Conservation (phyloP, 2,797 vertebrate genomes). For the Alosa sapidissima region DNA sequence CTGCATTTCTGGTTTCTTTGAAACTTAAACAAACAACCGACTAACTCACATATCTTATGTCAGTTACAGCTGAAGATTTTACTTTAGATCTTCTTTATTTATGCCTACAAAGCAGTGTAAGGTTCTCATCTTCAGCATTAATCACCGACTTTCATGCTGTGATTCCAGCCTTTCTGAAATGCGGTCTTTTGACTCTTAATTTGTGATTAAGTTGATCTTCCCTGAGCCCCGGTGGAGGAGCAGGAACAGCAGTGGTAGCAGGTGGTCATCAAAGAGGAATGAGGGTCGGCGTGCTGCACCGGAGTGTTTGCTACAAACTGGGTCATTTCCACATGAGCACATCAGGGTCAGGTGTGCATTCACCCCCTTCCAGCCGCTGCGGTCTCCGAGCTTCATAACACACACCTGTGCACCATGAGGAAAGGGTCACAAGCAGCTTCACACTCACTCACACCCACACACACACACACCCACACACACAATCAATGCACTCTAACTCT, state of each 20-base stretch:
- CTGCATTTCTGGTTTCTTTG: conserved; percentile 30
- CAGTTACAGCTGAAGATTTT: background rate
- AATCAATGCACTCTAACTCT: background rate
- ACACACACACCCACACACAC: background rate
- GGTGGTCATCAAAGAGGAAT: background rate
- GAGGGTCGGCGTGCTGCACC: background rate
- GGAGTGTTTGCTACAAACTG: background rate
- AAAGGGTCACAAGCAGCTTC: conserved; percentile 6
- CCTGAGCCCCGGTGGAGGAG: background rate
- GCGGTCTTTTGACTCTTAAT: background rate
- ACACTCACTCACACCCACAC: background rate
- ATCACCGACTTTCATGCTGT: background rate
- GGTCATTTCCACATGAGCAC: conserved; percentile 22
- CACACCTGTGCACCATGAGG: conserved; percentile 15
- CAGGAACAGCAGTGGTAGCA: background rate
- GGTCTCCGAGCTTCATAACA: background rate
- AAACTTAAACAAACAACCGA: conserved; percentile 14
- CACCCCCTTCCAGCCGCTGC: background rate
- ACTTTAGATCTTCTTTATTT: background rate
- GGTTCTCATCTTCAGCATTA: background rate
- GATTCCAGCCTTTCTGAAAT: background rate
- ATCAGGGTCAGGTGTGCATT: background rate
- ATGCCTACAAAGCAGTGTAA: background rate
- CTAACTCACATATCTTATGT: background rate
- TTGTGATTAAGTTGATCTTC: conserved; percentile 2